Conservation (phyloP, 1,140 invertebrate species). For the Drosophila rhopaloa region DNA sequence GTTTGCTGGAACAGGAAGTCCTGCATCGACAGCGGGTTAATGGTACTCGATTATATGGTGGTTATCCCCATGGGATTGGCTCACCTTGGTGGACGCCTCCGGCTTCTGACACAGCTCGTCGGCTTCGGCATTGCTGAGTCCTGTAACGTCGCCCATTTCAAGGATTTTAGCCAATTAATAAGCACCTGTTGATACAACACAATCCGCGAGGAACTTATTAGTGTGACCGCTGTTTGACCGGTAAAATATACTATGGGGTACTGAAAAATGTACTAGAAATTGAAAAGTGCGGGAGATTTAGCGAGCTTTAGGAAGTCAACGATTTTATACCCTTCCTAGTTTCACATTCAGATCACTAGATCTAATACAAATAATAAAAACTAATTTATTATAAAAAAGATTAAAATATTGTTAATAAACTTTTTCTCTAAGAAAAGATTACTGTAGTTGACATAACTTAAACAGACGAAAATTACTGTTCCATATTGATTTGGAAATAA, state of each 20-base stretch:
- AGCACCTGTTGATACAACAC: slow-evolving; percentile 38
- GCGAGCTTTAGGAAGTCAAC: neutral
- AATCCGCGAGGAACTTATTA: slow-evolving; percentile 11
- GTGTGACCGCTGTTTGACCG: neutral
- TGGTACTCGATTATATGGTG: neutral
- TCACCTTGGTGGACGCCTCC: slow-evolving; percentile 87
- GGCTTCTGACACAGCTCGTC: slow-evolving; percentile 88
- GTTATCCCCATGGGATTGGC: neutral
- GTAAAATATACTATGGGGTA: neutral
- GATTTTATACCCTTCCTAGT: neutral
- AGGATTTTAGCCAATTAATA: slow-evolving; percentile 15
- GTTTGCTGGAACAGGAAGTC: slow-evolving; percentile 98
- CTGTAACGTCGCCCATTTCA: slow-evolving; percentile 86
- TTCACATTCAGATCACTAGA: too few relatives aligned
- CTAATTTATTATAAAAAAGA: too few relatives aligned
- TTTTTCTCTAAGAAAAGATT: too few relatives aligned
- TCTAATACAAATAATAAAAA: too few relatives aligned
- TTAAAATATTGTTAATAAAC: too few relatives aligned
- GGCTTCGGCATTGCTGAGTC: slow-evolving; percentile 88
- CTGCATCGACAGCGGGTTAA: slow-evolving; percentile 81
- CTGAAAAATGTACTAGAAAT: neutral
- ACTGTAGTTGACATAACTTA: too few relatives aligned
- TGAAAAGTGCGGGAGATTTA: neutral
- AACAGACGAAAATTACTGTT: too few relatives aligned
- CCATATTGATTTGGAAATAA: too few relatives aligned